These are phyloP conservation scores for Chydorus sphaericus DNA, from an alignment of 2,888 invertebrate genomes.

Conservation along the genomic window DNA sequence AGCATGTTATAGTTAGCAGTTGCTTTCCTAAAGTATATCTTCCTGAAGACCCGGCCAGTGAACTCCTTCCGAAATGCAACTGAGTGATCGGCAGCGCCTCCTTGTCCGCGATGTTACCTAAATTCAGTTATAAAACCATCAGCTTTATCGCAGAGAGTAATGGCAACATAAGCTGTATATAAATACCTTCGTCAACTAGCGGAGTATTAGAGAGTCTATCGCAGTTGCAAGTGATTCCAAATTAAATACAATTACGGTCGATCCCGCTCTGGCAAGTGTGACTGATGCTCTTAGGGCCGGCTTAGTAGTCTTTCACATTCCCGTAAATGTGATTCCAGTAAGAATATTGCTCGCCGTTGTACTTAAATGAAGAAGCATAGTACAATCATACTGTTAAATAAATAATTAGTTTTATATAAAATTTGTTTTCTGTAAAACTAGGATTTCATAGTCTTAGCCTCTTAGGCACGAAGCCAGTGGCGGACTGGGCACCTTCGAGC, in stretches of 20 bases:
- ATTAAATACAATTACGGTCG: neutral
- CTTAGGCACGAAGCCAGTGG: no score
- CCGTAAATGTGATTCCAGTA: neutral
- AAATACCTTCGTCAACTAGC: neutral
- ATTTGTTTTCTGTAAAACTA: no score
- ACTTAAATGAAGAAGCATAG: neutral
- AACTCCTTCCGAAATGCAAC: no score
- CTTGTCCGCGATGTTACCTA: no score
- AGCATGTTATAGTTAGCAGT: no score
- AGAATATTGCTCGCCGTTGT: neutral
- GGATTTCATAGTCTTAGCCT: no score
- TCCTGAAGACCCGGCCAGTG: no score
- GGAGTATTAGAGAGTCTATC: neutral
- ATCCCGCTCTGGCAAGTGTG: constrained; percentile 7
- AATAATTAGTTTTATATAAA: no score
- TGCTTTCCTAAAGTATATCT: no score
- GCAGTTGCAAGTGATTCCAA: neutral
- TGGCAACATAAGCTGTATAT: neutral
- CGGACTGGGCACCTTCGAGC: no score
- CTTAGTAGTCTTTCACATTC: neutral
- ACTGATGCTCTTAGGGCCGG: neutral
- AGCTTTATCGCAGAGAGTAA: neutral
- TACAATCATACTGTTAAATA: neutral
- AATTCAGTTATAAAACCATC: neutral
- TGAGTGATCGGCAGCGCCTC: no score